phyloP scores from a whole-genome alignment of 2,113 vertebrate genomes.

The Oryzias woworae region DNA sequence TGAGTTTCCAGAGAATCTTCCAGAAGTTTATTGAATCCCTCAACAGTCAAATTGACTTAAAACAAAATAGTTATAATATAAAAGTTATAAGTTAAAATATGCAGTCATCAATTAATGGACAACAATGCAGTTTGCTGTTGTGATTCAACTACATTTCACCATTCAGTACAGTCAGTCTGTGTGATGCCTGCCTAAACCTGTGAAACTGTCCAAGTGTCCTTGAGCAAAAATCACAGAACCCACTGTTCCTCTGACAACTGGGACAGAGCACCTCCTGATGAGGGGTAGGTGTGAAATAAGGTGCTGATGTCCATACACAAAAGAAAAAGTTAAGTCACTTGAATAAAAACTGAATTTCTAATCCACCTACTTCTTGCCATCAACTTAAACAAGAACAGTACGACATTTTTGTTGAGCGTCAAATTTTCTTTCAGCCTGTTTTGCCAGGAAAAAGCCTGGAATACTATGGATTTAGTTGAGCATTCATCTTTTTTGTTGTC shows the following conservation, averaged over 20 bases:
- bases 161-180: not conserved
- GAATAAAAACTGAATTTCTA: not conserved
- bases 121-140: too few relatives aligned
- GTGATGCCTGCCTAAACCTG: not conserved
- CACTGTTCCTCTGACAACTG: not conserved
- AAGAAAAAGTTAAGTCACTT: not conserved
- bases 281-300: not conserved
- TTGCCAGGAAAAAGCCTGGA: not conserved
- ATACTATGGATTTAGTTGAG: not conserved
- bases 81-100: too few relatives aligned
- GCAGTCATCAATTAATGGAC: too few relatives aligned
- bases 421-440: not conserved
- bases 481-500: not conserved
- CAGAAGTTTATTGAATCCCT: too few relatives aligned
- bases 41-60: too few relatives aligned
- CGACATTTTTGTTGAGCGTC: not conserved
- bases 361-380: not conserved
- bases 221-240: not conserved
- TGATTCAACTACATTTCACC: not conserved
- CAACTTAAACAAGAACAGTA: not conserved
- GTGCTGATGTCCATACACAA: not conserved
- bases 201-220: slow-evolving; percentile 3
- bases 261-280: too few relatives aligned
- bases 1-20: too few relatives aligned
- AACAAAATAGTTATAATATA: too few relatives aligned